Evolutionary conservation across 2,113 vertebrate genomes (phyloP).

Genomic region (Xenotilapia caudafasciata): DNA sequence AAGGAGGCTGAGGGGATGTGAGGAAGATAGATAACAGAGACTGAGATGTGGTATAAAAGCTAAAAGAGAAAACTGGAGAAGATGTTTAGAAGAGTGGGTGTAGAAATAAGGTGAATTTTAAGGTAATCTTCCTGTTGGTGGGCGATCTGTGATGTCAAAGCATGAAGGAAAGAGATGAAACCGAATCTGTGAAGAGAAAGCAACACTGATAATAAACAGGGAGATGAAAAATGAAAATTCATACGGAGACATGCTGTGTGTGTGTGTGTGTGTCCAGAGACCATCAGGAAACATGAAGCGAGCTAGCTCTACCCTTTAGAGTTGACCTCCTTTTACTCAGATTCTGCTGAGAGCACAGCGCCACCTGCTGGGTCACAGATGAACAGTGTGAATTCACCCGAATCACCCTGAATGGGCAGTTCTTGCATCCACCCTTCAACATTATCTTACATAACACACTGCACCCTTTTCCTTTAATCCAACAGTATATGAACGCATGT

Average conservation of each 20-base stretch:
- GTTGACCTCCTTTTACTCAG: slow-evolving; percentile 26
- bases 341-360: slow-evolving; percentile 7
- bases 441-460: not conserved
- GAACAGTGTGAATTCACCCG: not conserved
- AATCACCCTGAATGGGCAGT: not conserved
- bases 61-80: not conserved
- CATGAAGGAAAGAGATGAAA: not conserved
- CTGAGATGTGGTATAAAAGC: not conserved
- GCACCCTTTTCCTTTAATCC: not conserved
- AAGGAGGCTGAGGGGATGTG: not conserved
- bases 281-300: not conserved
- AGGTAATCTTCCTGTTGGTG: not conserved
- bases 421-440: not conserved
- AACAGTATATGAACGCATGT: not conserved
- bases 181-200: not conserved
- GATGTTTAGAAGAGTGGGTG: not conserved
- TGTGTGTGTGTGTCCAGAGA: not conserved
- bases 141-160: not conserved
- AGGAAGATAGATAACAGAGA: not conserved
- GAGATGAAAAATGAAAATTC: not conserved
- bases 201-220: not conserved
- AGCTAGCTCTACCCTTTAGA: not conserved
- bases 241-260: not conserved
- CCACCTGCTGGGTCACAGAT: slow-evolving; percentile 6
- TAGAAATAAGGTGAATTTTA: not conserved